Evolutionary conservation across 2,888 invertebrate genomes (phyloP), one percentile per base, ranked within the genome.

Genomic region (Campaea margaritaria): DNA sequence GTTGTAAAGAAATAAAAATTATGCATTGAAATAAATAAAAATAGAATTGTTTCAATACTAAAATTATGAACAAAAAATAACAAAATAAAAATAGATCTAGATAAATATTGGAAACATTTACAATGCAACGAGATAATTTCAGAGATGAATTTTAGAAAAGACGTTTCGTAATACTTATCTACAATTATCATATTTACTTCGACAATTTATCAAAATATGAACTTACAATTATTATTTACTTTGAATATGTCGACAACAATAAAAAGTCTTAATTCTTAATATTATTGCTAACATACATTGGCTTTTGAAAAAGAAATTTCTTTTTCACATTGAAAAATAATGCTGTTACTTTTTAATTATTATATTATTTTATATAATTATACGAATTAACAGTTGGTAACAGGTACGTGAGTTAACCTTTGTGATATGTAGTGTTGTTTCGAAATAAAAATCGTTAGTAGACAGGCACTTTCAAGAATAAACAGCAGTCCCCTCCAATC

Each of bases 1-100:
- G 5, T 21, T 21, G 21, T 58, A 73, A 76, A 73, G 67, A 67
- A 66, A 60, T 59, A 63, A 71, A 66, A 28, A 59, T 63, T 58
- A 47, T 62, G 62, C 27, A 55, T 54, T 28, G 16, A 14, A 55
- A 53, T 51, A 52, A 63, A 65, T 58, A 62, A 64, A 61, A 56
- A 63, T 46, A 58, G 62, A 62, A 64, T 56, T 36, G 16, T 38
- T 42, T 41, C 45, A 50, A 9, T 42, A 68, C 63, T 62, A 65
- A 54, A 68, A 56, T 64, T 31, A 50, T 49, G 9, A 55, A 56
- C 53, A 58, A 52, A 59, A 42, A 28, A 56, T 31, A 59, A 60
- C 48, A 54, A 61, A 58, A 56, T 47, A 44, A 49, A 42, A 44
- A 36, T 51, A 43, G n/a, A 42, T 45, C 28, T 53, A 36, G 11